These are phyloP conservation scores for Sebastes iracundus DNA, from an alignment of 2,797 vertebrate genomes.

Conservation along the genomic window DNA sequence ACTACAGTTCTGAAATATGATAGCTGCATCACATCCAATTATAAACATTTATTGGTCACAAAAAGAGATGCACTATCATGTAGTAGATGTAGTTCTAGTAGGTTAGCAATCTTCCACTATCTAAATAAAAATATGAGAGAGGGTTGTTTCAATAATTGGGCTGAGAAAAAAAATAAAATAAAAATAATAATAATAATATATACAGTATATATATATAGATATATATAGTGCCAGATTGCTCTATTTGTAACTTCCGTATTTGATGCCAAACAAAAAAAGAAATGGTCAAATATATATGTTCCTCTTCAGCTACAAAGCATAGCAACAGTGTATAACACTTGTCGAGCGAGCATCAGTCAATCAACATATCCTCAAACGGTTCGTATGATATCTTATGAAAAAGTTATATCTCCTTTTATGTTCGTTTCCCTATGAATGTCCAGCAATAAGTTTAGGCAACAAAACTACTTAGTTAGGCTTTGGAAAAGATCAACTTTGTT, in stretches of 20 bases:
- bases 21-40: not conserved
- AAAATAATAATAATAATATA: too few species aligned
- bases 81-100: not conserved
- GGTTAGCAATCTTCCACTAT: slow-evolving; percentile 1
- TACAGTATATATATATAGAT: too few species aligned
- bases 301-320: not conserved
- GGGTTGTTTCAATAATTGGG: slow-evolving; percentile 13
- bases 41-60: not conserved
- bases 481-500: too few species aligned
- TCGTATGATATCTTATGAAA: too few species aligned
- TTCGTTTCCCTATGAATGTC: too few species aligned
- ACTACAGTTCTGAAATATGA: slow-evolving; percentile 15
- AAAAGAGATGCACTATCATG: not conserved
- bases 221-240: slow-evolving; percentile 6
- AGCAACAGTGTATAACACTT: not conserved
- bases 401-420: too few species aligned
- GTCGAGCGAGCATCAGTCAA: slow-evolving; percentile 15
- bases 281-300: not conserved
- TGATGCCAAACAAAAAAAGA: slow-evolving; percentile 16
- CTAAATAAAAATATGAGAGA: too few species aligned
- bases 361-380: too few species aligned
- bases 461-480: too few species aligned
- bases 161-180: not conserved
- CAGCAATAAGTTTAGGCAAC: too few species aligned
- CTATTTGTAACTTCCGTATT: slow-evolving; percentile 11